Evolutionary conservation across 2,797 vertebrate genomes (phyloP), one percentile per base, ranked within the genome.

Genomic region (Pipistrellus pygmaeus): DNA sequence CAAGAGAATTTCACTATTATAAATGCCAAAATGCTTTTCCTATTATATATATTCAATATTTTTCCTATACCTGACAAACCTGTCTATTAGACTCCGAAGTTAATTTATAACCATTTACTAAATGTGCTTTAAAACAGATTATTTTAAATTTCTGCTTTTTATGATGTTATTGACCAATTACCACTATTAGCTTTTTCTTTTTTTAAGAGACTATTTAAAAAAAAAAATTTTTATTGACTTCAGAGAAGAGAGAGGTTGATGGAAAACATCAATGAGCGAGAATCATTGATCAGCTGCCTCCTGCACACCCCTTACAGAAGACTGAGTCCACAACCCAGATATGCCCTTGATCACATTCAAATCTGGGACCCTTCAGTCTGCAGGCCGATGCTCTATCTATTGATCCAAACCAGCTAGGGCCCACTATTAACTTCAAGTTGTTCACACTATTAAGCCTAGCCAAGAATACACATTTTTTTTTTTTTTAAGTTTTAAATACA

Each of bases 101-200:
- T 77, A 82, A 83, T 48, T 51, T 20, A 71, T 13, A 92, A 72
- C 38, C 27, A 76, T 87, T 75, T 68, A 90, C 46, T 51, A 85
- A 41, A 69, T 27, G 11, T 86, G 78, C 30, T 83, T 86, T 91
- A 83, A 91, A 82, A 89, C 35, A 89, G 69, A 82, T n/a, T 25
- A 82, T n/a, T 25, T 25, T 25, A 57, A 57, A 57, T 57, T 57
- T 57, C 55, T 25, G 55, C 55, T 57, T 57, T 57, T 57, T 57
- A 57, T 57, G 23, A 66, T 8, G 3, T 18, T 76, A 69, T n/a
- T 7, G 4, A 85, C 32, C 44, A 51, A 64, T 44, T 81, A 82
- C 5, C 41, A 86, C 32, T 85, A 72, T 62, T 85, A 91, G 48
- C 44, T 32, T 60, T 57, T 25, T 60, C 25, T 60, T 55, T 23